phyloP scores from a whole-genome alignment of 2,888 invertebrate genomes.

The Agrypnus murinus region DNA sequence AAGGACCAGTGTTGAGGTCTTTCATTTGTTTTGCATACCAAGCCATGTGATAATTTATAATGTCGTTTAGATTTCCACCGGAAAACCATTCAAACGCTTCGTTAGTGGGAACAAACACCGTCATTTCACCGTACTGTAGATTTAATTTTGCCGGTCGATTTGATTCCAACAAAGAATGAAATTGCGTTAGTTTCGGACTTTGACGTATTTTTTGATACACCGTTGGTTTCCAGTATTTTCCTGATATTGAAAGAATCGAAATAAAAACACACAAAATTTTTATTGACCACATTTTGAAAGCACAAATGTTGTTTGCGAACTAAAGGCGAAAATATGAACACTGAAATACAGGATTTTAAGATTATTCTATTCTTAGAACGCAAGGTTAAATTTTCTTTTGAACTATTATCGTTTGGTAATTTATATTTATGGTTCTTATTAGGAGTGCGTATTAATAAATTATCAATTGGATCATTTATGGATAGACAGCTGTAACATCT shows the following conservation, averaged over 20 bases:
- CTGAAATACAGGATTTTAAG: slow-evolving; percentile 11
- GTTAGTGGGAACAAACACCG: slow-evolving; percentile 91
- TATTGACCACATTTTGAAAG: slow-evolving; percentile 19
- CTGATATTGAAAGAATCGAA: background rate
- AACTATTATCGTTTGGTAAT: slow-evolving; percentile 30
- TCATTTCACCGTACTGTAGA: slow-evolving; percentile 82
- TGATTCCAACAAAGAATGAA: slow-evolving; percentile 81
- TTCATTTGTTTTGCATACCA: slow-evolving; percentile 77
- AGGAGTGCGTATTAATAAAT: slow-evolving; percentile 14
- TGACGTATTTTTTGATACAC: slow-evolving; percentile 63
- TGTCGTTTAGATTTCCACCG: slow-evolving; percentile 75
- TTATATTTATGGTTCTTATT: slow-evolving; percentile 24
- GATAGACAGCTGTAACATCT: slow-evolving; percentile 18
- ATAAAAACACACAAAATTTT: slow-evolving; percentile 26
- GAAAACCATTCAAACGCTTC: slow-evolving; percentile 78
- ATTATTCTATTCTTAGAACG: slow-evolving; percentile 33
- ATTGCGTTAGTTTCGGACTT: slow-evolving; percentile 75
- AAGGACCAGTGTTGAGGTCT: slow-evolving; percentile 70
- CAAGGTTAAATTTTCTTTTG: slow-evolving; percentile 31
- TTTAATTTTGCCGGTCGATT: slow-evolving; percentile 82
- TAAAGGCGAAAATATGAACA: slow-evolving; percentile 17
- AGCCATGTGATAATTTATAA: slow-evolving; percentile 66
- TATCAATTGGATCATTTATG: slow-evolving; percentile 8
- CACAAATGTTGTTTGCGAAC: slow-evolving; percentile 22
- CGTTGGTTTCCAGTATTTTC: slow-evolving; percentile 51